Conservation (phyloP, 2,797 vertebrate species). For the Chromis chromis region DNA sequence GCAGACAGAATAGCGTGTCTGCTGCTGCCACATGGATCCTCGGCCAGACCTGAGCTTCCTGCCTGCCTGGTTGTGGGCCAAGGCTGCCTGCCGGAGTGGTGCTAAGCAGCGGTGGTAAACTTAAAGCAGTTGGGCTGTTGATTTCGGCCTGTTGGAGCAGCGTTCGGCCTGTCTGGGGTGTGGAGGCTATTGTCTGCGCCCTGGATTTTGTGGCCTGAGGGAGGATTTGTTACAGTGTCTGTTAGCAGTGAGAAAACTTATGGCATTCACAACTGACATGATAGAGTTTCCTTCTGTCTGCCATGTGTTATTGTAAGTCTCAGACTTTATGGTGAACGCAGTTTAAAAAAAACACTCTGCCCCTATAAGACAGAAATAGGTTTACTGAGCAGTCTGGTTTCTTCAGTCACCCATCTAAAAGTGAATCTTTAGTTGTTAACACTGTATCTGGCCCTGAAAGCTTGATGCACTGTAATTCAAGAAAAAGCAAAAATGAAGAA, state of each 20-base stretch:
- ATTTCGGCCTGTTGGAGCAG: background rate
- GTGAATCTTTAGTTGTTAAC: background rate
- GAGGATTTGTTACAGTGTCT: constrained; percentile 69
- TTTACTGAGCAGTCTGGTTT: constrained; percentile 10
- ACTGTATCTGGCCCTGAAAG: background rate
- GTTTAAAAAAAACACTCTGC: constrained; percentile 2
- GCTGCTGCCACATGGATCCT: constrained; percentile 30
- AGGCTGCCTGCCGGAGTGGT: constrained; percentile 23
- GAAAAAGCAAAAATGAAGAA: too few relatives aligned
- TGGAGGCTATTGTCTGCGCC: constrained; percentile 64
- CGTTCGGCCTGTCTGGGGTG: constrained; percentile 49
- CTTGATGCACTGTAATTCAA: too few relatives aligned
- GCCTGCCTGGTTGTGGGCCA: constrained; percentile 26
- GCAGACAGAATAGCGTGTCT: constrained; percentile 4
- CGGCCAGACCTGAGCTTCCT: constrained; percentile 24
- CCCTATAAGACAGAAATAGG: constrained; percentile 24
- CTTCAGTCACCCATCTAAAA: background rate
- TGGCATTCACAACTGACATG: constrained; percentile 62
- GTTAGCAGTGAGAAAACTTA: constrained; percentile 35
- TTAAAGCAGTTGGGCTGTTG: constrained; percentile 15
- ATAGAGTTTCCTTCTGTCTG: constrained; percentile 71
- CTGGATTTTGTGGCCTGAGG: constrained; percentile 61
- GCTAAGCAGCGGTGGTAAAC: constrained; percentile 37
- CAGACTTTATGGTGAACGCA: constrained; percentile 30
- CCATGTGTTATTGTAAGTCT: constrained; percentile 66